Evolutionary conservation across 2,797 vertebrate genomes (phyloP).

Genomic region (Leucoraja ocellata): DNA sequence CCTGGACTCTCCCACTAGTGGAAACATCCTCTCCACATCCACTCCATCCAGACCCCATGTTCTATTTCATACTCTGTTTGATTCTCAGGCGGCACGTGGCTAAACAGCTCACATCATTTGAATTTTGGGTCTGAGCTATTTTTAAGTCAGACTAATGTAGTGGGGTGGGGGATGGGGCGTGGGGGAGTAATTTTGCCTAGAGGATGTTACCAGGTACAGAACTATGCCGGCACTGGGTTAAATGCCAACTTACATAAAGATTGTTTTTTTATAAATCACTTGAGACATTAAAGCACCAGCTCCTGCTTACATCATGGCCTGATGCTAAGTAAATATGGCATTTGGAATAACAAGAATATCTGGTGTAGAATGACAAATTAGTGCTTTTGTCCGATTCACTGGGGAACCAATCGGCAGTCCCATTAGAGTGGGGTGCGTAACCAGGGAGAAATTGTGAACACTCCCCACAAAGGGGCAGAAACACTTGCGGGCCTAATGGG

Average conservation of each 20-base stretch:
- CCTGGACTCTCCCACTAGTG: too few species aligned
- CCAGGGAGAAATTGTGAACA: neutral
- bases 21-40: too few species aligned
- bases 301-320: neutral
- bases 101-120: neutral
- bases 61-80: neutral
- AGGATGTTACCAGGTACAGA: neutral
- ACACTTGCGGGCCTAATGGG: neutral
- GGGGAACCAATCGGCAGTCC: neutral
- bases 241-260: neutral
- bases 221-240: neutral
- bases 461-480: neutral
- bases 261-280: neutral
- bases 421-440: too few species aligned
- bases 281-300: neutral
- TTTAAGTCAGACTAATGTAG: neutral
- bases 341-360: neutral
- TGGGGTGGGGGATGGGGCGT: neutral
- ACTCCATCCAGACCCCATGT: too few species aligned
- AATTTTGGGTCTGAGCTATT: neutral
- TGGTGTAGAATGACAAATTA: neutral
- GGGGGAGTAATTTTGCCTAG: neutral
- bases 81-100: neutral
- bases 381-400: neutral
- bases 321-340: slow-evolving; percentile 18